A percentile compares a stretch with the other conserved stretches of the same genome.
Conservation (phyloP, 2,888 invertebrate species). For the Heliconius hortense region DNA sequence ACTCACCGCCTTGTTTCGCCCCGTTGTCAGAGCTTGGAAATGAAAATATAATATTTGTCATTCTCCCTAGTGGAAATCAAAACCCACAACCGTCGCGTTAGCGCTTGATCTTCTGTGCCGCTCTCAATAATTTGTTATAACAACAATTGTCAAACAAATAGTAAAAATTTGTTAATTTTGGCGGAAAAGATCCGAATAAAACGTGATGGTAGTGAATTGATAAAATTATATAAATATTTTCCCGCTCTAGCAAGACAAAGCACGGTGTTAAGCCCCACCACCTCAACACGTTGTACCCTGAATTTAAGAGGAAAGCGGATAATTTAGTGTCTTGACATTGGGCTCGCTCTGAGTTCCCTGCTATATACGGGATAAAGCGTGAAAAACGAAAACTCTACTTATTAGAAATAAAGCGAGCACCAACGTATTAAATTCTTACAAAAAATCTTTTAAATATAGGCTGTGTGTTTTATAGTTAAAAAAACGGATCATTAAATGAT, state of each 20-base stretch:
- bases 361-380: not conserved
- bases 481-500: constrained; percentile 16
- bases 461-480: not conserved
- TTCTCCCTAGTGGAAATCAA: too few relatives aligned
- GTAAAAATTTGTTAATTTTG: not conserved
- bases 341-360: not conserved
- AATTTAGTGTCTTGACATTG: not conserved
- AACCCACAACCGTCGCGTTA: too few relatives aligned
- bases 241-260: not conserved
- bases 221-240: not conserved
- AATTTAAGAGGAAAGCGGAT: not conserved
- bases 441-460: not conserved
- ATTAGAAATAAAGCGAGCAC: not conserved
- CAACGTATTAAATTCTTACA: not conserved
- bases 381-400: not conserved
- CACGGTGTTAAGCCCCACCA: not conserved
- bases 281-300: not conserved
- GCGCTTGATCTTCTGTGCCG: too few relatives aligned
- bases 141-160: not conserved
- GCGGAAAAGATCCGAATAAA: not conserved
- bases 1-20: too few relatives aligned
- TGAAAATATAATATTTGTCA: too few relatives aligned
- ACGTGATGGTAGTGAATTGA: not conserved
- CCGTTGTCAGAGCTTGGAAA: too few relatives aligned
- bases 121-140: not conserved